These are phyloP conservation scores for Cheilosia scutellata DNA, from an alignment of 2,888 invertebrate genomes.

Conservation along the genomic window DNA sequence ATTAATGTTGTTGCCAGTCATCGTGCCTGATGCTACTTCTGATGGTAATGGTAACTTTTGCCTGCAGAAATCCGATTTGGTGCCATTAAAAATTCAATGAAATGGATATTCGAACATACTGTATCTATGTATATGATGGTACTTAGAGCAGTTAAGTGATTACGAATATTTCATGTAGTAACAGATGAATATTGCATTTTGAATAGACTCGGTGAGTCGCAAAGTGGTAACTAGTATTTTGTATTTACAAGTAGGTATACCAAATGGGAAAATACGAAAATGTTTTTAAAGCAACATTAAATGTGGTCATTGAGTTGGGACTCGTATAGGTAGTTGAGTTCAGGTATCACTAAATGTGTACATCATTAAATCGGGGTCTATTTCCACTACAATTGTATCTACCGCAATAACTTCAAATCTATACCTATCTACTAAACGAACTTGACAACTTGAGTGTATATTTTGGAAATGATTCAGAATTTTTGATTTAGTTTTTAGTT, in stretches of 20 bases:
- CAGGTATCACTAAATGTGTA: no score
- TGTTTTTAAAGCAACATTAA: no score
- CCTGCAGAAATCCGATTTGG: slow-evolving; percentile 48
- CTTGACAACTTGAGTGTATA: no score
- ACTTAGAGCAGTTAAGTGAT: slow-evolving; percentile 49
- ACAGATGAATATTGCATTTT: slow-evolving; percentile 9
- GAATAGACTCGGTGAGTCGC: not conserved
- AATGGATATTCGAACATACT: slow-evolving; percentile 15
- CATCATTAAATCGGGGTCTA: no score
- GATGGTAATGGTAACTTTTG: slow-evolving; percentile 10
- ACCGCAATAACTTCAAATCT: no score
- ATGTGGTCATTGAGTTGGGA: no score
- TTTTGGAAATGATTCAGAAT: no score
- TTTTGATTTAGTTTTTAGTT: no score
- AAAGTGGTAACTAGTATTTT: not conserved
- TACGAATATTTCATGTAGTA: slow-evolving; percentile 46
- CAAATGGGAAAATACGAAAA: no score
- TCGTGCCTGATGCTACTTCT: not conserved
- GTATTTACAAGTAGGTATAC: not conserved
- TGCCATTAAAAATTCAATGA: slow-evolving; percentile 48
- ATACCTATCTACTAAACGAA: no score
- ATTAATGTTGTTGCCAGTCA: slow-evolving; percentile 32
- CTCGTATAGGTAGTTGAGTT: no score
- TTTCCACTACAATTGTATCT: no score
- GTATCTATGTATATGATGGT: slow-evolving; percentile 10